Percentiles rank a stretch among this genome's conserved stretches.
These are phyloP conservation scores for Prunella himalayana DNA, from an alignment of 2,113 vertebrate genomes.

Conservation along the genomic window DNA sequence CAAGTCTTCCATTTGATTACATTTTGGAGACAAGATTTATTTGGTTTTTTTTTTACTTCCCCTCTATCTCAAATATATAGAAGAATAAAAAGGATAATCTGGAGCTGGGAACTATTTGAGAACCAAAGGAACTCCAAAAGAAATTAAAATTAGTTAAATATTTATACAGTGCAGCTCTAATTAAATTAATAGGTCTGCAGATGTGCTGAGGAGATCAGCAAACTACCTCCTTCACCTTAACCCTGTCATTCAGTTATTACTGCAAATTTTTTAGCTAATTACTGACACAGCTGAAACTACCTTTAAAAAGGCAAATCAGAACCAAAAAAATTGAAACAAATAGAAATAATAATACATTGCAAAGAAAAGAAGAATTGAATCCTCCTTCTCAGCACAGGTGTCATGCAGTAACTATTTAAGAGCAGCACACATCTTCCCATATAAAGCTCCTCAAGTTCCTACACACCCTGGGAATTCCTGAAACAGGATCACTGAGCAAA, in stretches of 20 bases:
- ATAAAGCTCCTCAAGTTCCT: neutral
- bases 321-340: neutral
- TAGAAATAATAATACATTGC: neutral
- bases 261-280: neutral
- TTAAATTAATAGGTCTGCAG: slow-evolving; percentile 55
- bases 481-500: neutral
- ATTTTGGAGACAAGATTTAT: neutral
- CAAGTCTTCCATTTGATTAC: neutral
- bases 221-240: neutral
- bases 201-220: neutral
- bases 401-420: neutral
- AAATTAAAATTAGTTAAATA: slow-evolving; percentile 58
- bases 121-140: slow-evolving; percentile 46
- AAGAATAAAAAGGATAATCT: slow-evolving; percentile 36
- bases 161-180: slow-evolving; percentile 61
- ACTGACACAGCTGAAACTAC: neutral
- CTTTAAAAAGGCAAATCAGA: neutral
- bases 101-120: slow-evolving; percentile 46
- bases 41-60: neutral
- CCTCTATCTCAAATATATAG: neutral
- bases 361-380: neutral
- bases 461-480: neutral
- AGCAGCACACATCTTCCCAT: neutral
- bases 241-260: neutral
- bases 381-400: neutral